phyloP scores from a whole-genome alignment of 2,797 vertebrate genomes.

The Cygnus olor region DNA sequence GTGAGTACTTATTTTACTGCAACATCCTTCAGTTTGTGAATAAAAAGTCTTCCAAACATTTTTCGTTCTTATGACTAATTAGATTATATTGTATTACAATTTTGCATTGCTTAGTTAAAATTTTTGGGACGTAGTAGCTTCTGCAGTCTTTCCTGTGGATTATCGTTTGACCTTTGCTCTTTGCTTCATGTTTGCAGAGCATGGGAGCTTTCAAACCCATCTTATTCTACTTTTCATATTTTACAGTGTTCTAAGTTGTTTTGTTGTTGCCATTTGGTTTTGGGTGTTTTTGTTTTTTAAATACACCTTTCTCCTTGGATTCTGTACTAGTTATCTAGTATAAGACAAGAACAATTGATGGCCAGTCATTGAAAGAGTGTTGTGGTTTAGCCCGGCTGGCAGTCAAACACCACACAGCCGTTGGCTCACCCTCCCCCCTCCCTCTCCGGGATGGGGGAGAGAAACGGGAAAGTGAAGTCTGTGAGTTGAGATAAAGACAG shows the following conservation, averaged over 20 bases:
- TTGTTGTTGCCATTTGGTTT: neutral
- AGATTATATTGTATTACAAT: neutral
- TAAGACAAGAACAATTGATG: constrained; percentile 21
- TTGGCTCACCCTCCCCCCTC: too few relatives aligned
- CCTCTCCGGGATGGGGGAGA: too few relatives aligned
- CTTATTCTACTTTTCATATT: neutral
- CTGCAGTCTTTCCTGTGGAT: neutral
- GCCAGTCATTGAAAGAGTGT: neutral
- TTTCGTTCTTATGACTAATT: neutral
- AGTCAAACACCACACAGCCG: too few relatives aligned
- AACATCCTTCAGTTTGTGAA: neutral
- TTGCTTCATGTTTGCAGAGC: neutral
- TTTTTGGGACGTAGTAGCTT: neutral
- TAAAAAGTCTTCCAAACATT: neutral
- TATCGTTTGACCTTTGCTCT: neutral
- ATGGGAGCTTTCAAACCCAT: neutral
- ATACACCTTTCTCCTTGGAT: constrained; percentile 15
- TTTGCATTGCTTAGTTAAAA: neutral
- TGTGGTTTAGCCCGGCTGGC: too few relatives aligned
- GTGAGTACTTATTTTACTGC: neutral
- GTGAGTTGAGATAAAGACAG: too few relatives aligned
- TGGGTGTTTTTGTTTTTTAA: neutral
- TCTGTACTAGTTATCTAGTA: neutral
- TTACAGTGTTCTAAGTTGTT: constrained; percentile 11
- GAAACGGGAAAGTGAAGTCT: too few relatives aligned